Conservation (phyloP, 2,888 invertebrate species). For the Ophonus ardosiacus region DNA sequence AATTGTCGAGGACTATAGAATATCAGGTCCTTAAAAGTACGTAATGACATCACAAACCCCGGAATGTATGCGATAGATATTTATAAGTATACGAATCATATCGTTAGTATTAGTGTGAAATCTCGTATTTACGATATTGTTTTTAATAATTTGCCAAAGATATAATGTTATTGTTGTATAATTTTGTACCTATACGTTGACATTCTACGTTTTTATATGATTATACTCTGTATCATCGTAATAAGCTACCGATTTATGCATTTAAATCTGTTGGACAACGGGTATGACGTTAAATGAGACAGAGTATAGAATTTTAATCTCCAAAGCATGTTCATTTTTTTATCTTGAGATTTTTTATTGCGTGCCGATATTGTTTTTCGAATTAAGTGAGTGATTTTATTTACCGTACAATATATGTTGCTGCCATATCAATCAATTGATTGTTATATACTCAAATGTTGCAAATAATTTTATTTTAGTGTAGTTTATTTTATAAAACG, state of each 20-base stretch:
- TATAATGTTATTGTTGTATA: constrained; percentile 58
- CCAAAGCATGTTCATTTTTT: constrained; percentile 7
- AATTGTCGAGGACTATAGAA: constrained; percentile 36
- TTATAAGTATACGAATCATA: constrained; percentile 63
- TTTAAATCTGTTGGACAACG: too few relatives aligned
- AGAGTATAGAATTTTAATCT: constrained; percentile 18
- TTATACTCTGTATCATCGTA: neutral
- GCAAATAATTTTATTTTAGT: constrained; percentile 11
- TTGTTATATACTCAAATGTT: constrained; percentile 30
- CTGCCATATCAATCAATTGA: constrained; percentile 55
- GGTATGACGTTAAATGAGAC: too few relatives aligned
- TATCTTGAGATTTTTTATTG: constrained; percentile 18
- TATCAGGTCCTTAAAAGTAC: constrained; percentile 27
- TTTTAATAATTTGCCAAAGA: constrained; percentile 59
- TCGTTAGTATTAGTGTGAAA: constrained; percentile 55
- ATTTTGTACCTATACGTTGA: constrained; percentile 43
- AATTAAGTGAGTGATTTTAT: constrained; percentile 25
- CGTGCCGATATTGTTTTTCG: constrained; percentile 18
- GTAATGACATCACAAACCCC: constrained; percentile 37
- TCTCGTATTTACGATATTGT: constrained; percentile 51
- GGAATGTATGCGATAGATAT: constrained; percentile 58
- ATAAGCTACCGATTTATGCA: too few relatives aligned
- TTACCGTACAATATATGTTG: constrained; percentile 41
- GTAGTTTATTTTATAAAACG: constrained; percentile 66
- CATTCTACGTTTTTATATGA: constrained; percentile 3